A percentile compares a stretch with the other conserved stretches of the same genome.
phyloP scores from a whole-genome alignment of 2,888 invertebrate species.

The Synergus gifuensis region DNA sequence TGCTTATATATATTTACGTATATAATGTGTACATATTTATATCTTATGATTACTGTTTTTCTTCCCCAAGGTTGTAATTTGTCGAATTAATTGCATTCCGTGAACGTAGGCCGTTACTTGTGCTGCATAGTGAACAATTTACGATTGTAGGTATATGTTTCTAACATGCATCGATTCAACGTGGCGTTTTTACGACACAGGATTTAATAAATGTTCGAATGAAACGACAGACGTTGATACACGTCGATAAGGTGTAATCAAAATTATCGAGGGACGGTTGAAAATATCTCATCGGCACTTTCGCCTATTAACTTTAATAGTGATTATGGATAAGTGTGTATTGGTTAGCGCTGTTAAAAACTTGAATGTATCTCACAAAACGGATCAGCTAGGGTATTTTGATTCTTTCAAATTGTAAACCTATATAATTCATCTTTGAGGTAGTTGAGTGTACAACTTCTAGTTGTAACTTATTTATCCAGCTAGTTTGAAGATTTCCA shows the following conservation, averaged over 20 bases:
- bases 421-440: too few species aligned
- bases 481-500: too few species aligned
- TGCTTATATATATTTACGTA: neutral
- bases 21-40: slow-evolving; percentile 9
- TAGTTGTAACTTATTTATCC: too few species aligned
- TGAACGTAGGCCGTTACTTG: slow-evolving; percentile 13
- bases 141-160: slow-evolving; percentile 17
- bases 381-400: too few species aligned
- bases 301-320: slow-evolving; percentile 8
- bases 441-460: too few species aligned
- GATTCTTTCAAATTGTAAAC: too few species aligned
- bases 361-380: too few species aligned
- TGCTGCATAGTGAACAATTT: slow-evolving; percentile 37
- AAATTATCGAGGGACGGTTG: slow-evolving; percentile 23
- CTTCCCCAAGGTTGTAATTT: slow-evolving; percentile 30
- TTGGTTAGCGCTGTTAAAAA: neutral
- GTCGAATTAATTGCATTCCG: slow-evolving; percentile 40
- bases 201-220: slow-evolving; percentile 30
- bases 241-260: slow-evolving; percentile 34
- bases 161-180: slow-evolving; percentile 34
- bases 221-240: slow-evolving; percentile 7
- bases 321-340: neutral
- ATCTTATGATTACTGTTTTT: slow-evolving; percentile 12
- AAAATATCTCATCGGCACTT: neutral
- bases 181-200: slow-evolving; percentile 26